phyloP scores from a whole-genome alignment of 1,140 invertebrate genomes.

The Melitaea cinxia region DNA sequence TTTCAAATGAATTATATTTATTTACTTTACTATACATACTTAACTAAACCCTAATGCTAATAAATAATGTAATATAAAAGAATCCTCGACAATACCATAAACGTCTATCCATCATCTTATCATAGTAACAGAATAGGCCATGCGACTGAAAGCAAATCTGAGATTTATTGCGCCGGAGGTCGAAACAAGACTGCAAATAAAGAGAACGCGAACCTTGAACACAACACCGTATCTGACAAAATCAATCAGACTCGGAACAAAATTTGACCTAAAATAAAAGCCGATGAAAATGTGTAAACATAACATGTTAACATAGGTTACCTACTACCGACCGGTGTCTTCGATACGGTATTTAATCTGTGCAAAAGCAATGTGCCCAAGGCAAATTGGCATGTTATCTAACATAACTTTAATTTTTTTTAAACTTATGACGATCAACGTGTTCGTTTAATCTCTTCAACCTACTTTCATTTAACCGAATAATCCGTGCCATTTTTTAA shows the following conservation, averaged over 20 bases:
- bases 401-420: constrained; percentile 6
- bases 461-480: too few species aligned
- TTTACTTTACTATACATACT: too few species aligned
- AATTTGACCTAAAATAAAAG: constrained; percentile 78
- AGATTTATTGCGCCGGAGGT: constrained; percentile 78
- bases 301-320: too few species aligned
- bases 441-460: not conserved
- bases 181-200: constrained; percentile 80
- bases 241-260: constrained; percentile 78
- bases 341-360: constrained; percentile 28
- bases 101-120: constrained; percentile 74
- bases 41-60: too few species aligned
- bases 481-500: too few species aligned
- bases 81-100: constrained; percentile 47
- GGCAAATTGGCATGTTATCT: constrained; percentile 23
- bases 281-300: constrained; percentile 62
- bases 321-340: constrained; percentile 21
- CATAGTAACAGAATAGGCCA: constrained; percentile 71
- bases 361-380: constrained; percentile 24
- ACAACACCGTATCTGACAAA: constrained; percentile 78
- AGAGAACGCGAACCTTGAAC: constrained; percentile 80
- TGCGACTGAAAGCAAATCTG: constrained; percentile 69
- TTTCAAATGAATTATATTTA: too few species aligned
- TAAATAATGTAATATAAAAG: too few species aligned
- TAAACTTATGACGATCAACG: constrained; percentile 1